Evolutionary conservation across 2,113 vertebrate species (phyloP).

Genomic region (Ceyx cyanopectus): DNA sequence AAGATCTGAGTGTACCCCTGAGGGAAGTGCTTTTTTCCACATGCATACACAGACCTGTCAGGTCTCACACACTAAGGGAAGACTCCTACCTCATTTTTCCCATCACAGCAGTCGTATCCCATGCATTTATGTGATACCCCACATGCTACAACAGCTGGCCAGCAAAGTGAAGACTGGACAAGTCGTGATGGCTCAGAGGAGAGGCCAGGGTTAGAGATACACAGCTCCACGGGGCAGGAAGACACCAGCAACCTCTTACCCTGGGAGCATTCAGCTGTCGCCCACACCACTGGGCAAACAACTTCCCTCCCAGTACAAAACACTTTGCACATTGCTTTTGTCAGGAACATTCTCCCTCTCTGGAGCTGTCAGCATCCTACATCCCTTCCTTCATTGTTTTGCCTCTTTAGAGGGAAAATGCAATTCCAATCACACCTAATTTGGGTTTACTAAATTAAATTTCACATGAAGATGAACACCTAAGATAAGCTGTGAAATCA

Average conservation of each 20-base stretch:
- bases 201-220: background rate
- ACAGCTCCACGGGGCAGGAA: background rate
- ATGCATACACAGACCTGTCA: background rate
- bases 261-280: accelerated
- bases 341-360: background rate
- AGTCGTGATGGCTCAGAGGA: background rate
- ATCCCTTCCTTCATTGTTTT: constrained; percentile 1
- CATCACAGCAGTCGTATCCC: background rate
- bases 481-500: background rate
- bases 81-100: background rate
- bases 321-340: background rate
- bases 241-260: background rate
- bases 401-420: constrained; percentile 39
- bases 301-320: background rate
- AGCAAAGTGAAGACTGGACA: background rate
- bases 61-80: background rate
- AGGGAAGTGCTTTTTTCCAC: background rate
- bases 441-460: background rate
- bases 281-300: background rate
- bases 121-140: background rate
- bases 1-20: background rate
- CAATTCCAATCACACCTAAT: constrained; percentile 18
- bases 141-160: background rate
- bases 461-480: background rate
- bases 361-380: background rate